Base-by-base conservation (phyloP, 2,888 invertebrate genomes). In the Matsumyia berberina region DNA sequence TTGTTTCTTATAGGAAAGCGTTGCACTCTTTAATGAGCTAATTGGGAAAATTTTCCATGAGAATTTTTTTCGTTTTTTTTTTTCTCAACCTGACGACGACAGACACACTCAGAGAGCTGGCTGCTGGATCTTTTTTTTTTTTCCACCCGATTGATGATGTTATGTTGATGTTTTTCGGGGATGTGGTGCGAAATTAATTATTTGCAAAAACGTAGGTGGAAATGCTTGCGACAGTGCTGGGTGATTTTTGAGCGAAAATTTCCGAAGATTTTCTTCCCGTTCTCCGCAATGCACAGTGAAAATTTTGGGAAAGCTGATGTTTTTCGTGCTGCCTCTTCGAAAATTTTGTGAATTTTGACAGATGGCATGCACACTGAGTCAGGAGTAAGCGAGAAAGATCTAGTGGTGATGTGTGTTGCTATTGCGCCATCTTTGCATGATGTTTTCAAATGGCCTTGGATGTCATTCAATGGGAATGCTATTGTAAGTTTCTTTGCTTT, bases 301-400 rank as follows among this genome's bases (percentile, higher is more conserved):
- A 85, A 85, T 70, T 85, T 85, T 80, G 85, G 74, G 85, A 85
- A 85, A 85, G 85, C 80, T 80, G 79, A 85, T 85, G 85, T 85
- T 80, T 85, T 79, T 74, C 76, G 74, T 85, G 74, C 80, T 80
- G 80, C 49, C 58, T 80, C 80, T 76, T 70, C 66, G 85, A 80
- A 79, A 57, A 70, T 74, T 85, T 79, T 79, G 69, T 80, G 70
- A 69, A 79, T 83, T 85, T 85, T 85, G 85, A 85, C 85, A 85
- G 80, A 76, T 85, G 69, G 60, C 53, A 80, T 76, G 72, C 55
- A 74, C 17, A 83, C 73, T 83, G 73, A 69, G 60, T 57, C 73
- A 77, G 66, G 85, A 46, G 64, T 66, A 55, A 85, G 60, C 0
- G 80, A 66, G 79, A 76, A 1, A 15, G 33, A 31, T 55, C 0